A percentile compares a stretch with the other conserved stretches of the same genome.
Evolutionary conservation across 2,888 invertebrate species (phyloP).

Genomic region (Dorcus parallelipipedus): DNA sequence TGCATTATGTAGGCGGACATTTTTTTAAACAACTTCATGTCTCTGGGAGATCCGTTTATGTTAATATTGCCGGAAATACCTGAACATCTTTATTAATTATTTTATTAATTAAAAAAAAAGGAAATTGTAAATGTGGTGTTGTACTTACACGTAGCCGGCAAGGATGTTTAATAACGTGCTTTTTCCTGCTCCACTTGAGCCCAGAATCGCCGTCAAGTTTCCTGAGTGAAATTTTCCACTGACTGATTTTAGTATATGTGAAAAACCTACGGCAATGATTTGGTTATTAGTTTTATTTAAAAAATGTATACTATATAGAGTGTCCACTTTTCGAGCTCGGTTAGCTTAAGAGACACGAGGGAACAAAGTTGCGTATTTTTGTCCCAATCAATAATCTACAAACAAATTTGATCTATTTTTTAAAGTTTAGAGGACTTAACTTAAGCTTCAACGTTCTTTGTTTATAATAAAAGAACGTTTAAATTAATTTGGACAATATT

Average conservation of each 20-base stretch:
- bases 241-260: slow-evolving; percentile 59
- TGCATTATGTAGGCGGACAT: slow-evolving; percentile 80
- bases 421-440: too few species aligned
- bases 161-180: slow-evolving; percentile 18
- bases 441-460: too few species aligned
- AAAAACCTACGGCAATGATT: slow-evolving; percentile 3
- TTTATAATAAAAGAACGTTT: too few species aligned
- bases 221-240: slow-evolving; percentile 13
- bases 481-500: too few species aligned
- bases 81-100: background rate
- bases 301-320: background rate
- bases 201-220: slow-evolving; percentile 17
- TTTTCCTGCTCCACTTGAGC: slow-evolving; percentile 20
- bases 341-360: too few species aligned
- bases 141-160: slow-evolving; percentile 15
- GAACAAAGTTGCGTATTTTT: too few species aligned
- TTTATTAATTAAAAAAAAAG: background rate
- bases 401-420: too few species aligned
- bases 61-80: slow-evolving; percentile 65
- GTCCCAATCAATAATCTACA: too few species aligned
- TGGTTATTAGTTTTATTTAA: background rate
- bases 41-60: slow-evolving; percentile 65
- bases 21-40: slow-evolving; percentile 70
- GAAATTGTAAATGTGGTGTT: background rate
- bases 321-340: too few species aligned